A percentile compares a stretch with the other conserved stretches of the same genome.
These are phyloP conservation scores for Melipona bicolor DNA, from an alignment of 2,888 invertebrate genomes.

Conservation along the genomic window DNA sequence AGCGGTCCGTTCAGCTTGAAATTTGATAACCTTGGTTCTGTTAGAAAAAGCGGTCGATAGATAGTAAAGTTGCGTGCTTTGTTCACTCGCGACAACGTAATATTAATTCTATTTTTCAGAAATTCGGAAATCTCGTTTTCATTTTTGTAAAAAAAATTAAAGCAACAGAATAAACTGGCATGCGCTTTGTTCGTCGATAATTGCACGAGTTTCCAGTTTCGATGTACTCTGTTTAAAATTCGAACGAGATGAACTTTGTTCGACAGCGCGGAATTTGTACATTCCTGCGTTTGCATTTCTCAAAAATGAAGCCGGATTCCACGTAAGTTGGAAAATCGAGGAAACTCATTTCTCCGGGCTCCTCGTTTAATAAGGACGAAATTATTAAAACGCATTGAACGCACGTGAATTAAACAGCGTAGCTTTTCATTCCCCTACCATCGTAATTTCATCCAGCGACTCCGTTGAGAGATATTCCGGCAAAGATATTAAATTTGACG, in stretches of 20 bases:
- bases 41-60: background rate
- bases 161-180: background rate
- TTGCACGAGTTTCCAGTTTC: background rate
- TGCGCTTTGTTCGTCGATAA: background rate
- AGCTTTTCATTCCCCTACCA: background rate
- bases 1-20: background rate
- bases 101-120: background rate
- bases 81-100: background rate
- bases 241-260: no score
- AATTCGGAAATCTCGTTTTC: background rate
- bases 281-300: background rate
- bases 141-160: no score
- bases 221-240: no score
- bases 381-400: background rate
- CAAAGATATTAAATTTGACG: conserved; percentile 33
- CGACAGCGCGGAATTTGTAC: no score
- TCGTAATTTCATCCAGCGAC: conserved; percentile 1
- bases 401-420: background rate
- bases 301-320: background rate
- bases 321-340: background rate
- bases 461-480: background rate
- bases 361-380: background rate
- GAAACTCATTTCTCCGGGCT: background rate
- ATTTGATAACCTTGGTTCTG: background rate
- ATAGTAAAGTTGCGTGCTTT: background rate